Conservation (phyloP, 2,797 vertebrate species). For the Sus cebifrons region DNA sequence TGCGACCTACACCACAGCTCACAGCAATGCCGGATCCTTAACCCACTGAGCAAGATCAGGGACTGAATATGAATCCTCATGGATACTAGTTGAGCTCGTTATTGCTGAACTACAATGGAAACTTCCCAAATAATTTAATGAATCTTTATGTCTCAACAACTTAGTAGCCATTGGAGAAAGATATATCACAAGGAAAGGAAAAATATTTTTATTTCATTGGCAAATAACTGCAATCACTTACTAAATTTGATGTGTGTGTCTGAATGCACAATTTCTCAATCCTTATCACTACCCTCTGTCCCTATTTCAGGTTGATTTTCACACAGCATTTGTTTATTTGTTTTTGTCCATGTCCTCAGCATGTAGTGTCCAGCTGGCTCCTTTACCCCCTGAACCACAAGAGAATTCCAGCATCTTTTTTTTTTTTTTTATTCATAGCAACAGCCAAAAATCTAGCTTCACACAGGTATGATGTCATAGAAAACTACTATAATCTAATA, state of each 20-base stretch:
- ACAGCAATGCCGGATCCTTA: no score
- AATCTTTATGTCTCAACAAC: neutral
- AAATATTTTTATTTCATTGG: neutral
- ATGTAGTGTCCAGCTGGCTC: no score
- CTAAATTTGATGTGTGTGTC: neutral
- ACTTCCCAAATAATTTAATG: neutral
- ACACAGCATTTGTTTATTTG: neutral
- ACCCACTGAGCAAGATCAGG: no score
- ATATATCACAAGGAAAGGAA: neutral
- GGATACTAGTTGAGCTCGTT: no score
- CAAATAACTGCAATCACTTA: neutral
- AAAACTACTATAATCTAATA: neutral
- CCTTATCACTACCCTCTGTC: neutral
- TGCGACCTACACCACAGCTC: no score
- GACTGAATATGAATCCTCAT: no score
- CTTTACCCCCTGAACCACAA: no score
- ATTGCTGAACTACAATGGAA: no score
- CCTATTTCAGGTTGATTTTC: neutral
- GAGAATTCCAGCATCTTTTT: no score
- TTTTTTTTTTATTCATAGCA: neutral
- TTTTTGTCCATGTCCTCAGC: no score
- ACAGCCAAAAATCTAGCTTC: neutral
- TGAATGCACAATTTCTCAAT: neutral
- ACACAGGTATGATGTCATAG: neutral
- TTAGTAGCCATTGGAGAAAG: neutral